These are phyloP conservation scores for Eumaeus atala DNA, from an alignment of 1,140 invertebrate genomes.

Conservation along the genomic window DNA sequence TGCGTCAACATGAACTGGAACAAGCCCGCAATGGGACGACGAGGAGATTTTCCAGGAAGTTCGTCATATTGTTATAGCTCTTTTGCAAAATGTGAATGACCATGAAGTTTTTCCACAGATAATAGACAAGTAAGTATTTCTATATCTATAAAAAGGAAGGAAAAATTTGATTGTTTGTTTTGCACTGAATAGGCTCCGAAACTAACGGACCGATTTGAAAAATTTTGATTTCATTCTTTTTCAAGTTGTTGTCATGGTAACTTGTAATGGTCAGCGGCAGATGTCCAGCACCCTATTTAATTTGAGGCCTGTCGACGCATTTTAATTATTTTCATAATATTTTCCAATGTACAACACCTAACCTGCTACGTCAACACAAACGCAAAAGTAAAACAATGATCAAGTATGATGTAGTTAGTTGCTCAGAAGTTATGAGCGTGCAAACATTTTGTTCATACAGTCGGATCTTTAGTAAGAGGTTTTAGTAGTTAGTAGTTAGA, in stretches of 20 bases:
- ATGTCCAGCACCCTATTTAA: too few species aligned
- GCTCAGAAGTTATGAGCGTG: too few species aligned
- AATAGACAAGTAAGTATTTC: neutral
- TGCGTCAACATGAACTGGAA: neutral
- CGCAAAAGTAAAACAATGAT: too few species aligned
- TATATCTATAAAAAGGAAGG: neutral
- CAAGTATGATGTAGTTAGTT: too few species aligned
- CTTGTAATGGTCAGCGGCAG: too few species aligned
- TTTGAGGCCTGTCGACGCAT: conserved; percentile 80
- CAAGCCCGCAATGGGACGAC: conserved; percentile 22
- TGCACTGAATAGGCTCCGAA: too few species aligned
- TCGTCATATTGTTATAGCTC: conserved; percentile 18
- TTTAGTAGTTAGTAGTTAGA: too few species aligned
- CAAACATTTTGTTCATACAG: too few species aligned
- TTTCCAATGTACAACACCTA: neutral
- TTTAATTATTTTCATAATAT: conserved; percentile 78
- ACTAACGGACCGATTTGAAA: too few species aligned
- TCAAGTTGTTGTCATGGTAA: conserved; percentile 80
- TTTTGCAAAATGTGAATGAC: conserved; percentile 19
- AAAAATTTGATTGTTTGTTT: neutral
- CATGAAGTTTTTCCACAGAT: neutral
- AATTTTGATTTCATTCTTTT: neutral
- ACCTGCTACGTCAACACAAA: too few species aligned
- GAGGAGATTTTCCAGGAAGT: conserved; percentile 22
- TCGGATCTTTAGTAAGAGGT: too few species aligned